Evolutionary conservation across 2,888 invertebrate genomes (phyloP).

Genomic region (Peribatodes rhomboidaria): DNA sequence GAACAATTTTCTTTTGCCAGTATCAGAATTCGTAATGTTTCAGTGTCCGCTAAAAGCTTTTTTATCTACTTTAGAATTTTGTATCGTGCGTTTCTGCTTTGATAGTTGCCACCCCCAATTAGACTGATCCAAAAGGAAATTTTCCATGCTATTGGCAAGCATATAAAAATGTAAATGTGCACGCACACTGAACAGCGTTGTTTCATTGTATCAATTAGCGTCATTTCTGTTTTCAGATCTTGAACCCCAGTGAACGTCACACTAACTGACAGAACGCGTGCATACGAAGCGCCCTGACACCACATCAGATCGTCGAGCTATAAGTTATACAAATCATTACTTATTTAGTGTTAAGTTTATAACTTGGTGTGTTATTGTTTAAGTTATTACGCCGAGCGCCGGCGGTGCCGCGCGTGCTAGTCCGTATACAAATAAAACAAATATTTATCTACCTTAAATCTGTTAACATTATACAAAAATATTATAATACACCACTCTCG

Average conservation of each 20-base stretch:
- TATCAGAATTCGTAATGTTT: not conserved
- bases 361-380: constrained; percentile 84
- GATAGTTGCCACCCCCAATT: not conserved
- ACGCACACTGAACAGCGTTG: not conserved
- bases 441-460: constrained; percentile 81
- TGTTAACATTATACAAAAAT: constrained; percentile 71
- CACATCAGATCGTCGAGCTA: constrained; percentile 69
- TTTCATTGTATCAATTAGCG: not conserved
- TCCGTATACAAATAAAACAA: constrained; percentile 82
- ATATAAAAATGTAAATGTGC: not conserved
- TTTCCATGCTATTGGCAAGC: not conserved
- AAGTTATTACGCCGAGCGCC: constrained; percentile 83
- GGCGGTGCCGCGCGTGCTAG: constrained; percentile 79
- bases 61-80: not conserved
- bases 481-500: constrained; percentile 74
- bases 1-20: not conserved
- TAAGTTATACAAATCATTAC: constrained; percentile 76
- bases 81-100: not conserved
- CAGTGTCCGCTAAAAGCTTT: not conserved
- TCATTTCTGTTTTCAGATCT: constrained; percentile 73
- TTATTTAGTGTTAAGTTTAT: constrained; percentile 80
- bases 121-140: not conserved
- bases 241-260: constrained; percentile 70
- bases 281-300: constrained; percentile 73
- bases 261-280: constrained; percentile 54